Percentiles rank a stretch among this genome's conserved stretches.
phyloP scores from a whole-genome alignment of 2,888 invertebrate species.

The Acholoe squamosa region DNA sequence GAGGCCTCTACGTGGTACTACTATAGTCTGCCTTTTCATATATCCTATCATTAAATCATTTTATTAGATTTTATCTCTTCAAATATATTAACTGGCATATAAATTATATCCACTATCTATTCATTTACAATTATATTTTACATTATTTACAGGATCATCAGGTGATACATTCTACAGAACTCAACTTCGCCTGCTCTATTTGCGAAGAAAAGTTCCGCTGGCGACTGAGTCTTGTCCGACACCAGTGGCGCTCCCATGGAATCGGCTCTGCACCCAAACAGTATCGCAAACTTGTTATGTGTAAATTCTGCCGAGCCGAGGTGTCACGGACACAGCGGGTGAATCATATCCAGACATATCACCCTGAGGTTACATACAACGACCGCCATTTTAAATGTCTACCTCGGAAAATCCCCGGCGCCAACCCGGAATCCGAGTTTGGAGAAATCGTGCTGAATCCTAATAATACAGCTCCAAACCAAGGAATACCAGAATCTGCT shows the following conservation, averaged over 20 bases:
- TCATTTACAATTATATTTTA: not conserved
- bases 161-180: not conserved
- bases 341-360: not conserved
- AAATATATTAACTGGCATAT: too few relatives aligned
- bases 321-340: not conserved
- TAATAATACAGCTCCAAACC: not conserved
- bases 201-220: constrained; percentile 22
- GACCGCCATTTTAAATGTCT: constrained; percentile 2
- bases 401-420: not conserved
- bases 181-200: not conserved
- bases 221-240: not conserved
- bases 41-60: too few relatives aligned
- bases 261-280: not conserved
- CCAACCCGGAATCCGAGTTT: too few relatives aligned
- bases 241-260: constrained; percentile 22
- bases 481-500: not conserved
- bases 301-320: not conserved
- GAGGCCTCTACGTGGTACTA: too few relatives aligned
- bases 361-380: not conserved
- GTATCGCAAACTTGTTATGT: not conserved
- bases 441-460: too few relatives aligned
- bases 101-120: not conserved
- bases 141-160: constrained; percentile 13
- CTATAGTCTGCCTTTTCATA: too few relatives aligned
- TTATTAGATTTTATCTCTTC: too few relatives aligned